Evolutionary conservation across 1,140 invertebrate species (phyloP), one percentile per base, ranked within the genome.

Genomic region (Lepidurus couesii): DNA sequence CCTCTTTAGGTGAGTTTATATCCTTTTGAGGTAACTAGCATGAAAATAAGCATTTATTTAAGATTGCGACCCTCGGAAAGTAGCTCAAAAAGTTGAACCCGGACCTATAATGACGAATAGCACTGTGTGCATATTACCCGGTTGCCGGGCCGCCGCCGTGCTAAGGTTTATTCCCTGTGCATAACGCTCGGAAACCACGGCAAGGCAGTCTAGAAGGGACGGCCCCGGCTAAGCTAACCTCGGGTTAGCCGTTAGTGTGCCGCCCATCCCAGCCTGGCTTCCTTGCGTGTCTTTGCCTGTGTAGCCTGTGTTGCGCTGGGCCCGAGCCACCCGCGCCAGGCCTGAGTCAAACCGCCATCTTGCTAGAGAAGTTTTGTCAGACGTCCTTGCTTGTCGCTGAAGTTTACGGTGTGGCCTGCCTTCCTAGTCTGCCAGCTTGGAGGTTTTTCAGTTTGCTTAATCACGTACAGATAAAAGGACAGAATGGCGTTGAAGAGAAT

Each of bases 401-500:
- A 65, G 53, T 65, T 65, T 65, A 65, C 13, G 16, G 53, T 65
- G 53, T 65, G 53, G 53, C 53, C 53, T 65, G 53, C 53, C n/a
- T 65, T 65, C 53, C 13, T 16, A 65, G 53, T 65, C 53, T 65
- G 53, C 53, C 53, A 65, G 53, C 53, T 65, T 21, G 53, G 53
- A 65, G 53, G 53, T 9, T 65, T 65, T 65, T 65, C 53, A 16
- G 9, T 65, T 65, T 21, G 21, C 13, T 77, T 34, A 53, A 44
- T 77, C 45, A 45, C 42, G 76, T 45, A 26, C 76, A 77, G 45
- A 77, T 77, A 26, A 75, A 44, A 34, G 34, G 75, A 45, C 73
- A 80, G 44, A 45, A 95, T 95, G 94, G 93, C 94, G 89, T 91
- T 95, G 90, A 95, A 95, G 91, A 90, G 94, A 92, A 95, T 95